phyloP scores from a whole-genome alignment of 2,888 invertebrate genomes.

The Ephialtes manifestator region DNA sequence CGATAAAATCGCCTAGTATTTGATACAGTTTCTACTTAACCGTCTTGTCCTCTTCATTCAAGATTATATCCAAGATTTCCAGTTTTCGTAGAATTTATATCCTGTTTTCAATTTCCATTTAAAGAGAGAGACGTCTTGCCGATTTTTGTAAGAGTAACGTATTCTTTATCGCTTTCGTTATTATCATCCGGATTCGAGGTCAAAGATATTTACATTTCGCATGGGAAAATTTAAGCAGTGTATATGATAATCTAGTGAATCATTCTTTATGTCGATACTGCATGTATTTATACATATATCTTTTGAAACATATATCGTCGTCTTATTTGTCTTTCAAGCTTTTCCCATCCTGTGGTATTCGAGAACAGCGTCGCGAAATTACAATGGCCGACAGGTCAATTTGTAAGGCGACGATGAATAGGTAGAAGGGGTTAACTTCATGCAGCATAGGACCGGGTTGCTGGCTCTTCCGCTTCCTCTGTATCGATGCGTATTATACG shows the following conservation, averaged over 20 bases:
- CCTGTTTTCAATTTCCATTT: too few species aligned
- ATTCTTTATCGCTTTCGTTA: too few species aligned
- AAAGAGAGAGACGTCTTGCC: too few species aligned
- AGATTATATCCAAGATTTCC: too few species aligned
- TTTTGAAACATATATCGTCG: too few species aligned
- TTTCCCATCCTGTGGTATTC: not conserved
- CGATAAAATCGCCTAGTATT: too few species aligned
- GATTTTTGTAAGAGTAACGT: too few species aligned
- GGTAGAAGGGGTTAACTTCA: conserved; percentile 55
- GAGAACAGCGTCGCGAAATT: conserved; percentile 35
- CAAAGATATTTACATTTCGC: not conserved
- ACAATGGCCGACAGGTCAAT: conserved; percentile 58
- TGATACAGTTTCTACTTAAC: too few species aligned
- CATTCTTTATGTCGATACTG: not conserved
- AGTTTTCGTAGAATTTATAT: too few species aligned
- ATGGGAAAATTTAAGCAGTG: not conserved
- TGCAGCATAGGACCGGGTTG: conserved; percentile 36
- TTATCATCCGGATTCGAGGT: too few species aligned
- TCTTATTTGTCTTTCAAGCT: conserved; percentile 6
- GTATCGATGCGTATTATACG: conserved; percentile 66
- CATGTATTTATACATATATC: not conserved
- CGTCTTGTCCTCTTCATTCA: too few species aligned
- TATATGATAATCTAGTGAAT: not conserved
- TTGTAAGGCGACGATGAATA: conserved; percentile 58
- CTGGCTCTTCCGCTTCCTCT: conserved; percentile 26